Evolutionary conservation across 1,140 invertebrate genomes (phyloP), one percentile per base, ranked within the genome.

Genomic region (Aphidius ervi): DNA sequence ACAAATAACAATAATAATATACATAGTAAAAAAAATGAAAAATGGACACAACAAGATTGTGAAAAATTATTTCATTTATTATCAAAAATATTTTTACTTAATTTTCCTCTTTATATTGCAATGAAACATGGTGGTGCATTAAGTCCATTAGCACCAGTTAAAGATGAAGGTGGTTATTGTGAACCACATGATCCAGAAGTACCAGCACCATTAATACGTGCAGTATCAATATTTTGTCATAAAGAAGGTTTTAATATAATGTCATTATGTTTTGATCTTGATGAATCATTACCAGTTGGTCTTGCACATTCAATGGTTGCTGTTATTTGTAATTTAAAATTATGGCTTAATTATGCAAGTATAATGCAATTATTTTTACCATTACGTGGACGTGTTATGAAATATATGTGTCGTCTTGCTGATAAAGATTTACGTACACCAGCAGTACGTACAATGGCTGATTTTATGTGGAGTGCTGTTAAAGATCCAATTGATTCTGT

Each of bases 381-480:
- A 45, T 77, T 96, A 46, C 84, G 93, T 54, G 88, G 89, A 63
- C 87, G 88, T 68, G 91, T 95, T 62, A 84, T 97, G 66, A 86
- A 91, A 61, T 97, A 95, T 70, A 94, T 97, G 92, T 96, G 94
- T 77, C 90, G 88, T 72, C 84, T 97, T 56, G 89, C 88, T 40
- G 94, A 97, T 76, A 92, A 94, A 74, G 94, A 97, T 77, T 82
- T 97, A 46, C 84, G 92, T 63, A 86, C 89, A 55, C 88, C 88
- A 23, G 92, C 90, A 42, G 92, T 91, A 41, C 88, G 93, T 67
- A 92, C 91, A 64, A 95, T 97, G 91, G 93, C 93, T 64, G 92
- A 97, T 82, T 93, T 94, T 69, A 94, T 96, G 86, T 95, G 93
- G 93, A 91, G 89, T 64, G 91, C 93, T 3, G 89, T 95, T 7